These are phyloP conservation scores for Diplogasteroides magnus DNA, from an alignment of 1,140 invertebrate genomes.

Conservation along the genomic window DNA sequence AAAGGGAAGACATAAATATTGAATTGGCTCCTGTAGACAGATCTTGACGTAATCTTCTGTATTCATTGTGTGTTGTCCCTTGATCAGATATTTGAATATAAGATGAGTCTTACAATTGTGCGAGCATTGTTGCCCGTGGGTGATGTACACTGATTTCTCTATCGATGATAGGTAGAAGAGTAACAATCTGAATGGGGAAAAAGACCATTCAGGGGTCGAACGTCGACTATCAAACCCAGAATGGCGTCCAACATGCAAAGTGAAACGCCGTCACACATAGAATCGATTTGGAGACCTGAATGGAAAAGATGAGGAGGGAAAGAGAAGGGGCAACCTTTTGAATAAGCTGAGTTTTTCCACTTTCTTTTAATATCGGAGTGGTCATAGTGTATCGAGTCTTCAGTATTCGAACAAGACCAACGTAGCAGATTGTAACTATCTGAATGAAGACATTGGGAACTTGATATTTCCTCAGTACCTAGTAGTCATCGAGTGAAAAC, in stretches of 20 bases:
- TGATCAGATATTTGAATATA: background rate
- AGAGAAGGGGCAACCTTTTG: too few species aligned
- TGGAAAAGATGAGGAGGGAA: too few species aligned
- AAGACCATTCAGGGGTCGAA: background rate
- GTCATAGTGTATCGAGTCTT: conserved; percentile 10
- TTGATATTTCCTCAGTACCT: too few species aligned
- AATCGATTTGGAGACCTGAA: conserved; percentile 16
- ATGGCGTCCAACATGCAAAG: conserved; percentile 20
- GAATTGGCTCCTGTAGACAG: background rate
- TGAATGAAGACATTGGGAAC: background rate
- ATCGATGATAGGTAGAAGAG: background rate
- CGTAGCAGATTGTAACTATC: conserved; percentile 18
- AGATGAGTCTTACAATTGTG: background rate
- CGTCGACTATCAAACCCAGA: conserved; percentile 5
- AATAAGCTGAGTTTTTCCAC: conserved; percentile 13
- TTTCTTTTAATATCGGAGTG: background rate
- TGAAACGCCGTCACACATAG: conserved; percentile 16
- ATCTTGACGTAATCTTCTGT: background rate
- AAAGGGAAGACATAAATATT: background rate
- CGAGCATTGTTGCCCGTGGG: too few species aligned
- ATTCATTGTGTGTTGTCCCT: background rate
- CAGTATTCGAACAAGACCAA: conserved; percentile 11
- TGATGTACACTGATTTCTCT: background rate
- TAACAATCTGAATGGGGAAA: conserved; percentile 3
- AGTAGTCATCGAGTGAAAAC: too few species aligned